A percentile compares a stretch with the other conserved stretches of the same genome.
phyloP scores from a whole-genome alignment of 2,888 invertebrate species.

The Dasysyrphus tricinctus region DNA sequence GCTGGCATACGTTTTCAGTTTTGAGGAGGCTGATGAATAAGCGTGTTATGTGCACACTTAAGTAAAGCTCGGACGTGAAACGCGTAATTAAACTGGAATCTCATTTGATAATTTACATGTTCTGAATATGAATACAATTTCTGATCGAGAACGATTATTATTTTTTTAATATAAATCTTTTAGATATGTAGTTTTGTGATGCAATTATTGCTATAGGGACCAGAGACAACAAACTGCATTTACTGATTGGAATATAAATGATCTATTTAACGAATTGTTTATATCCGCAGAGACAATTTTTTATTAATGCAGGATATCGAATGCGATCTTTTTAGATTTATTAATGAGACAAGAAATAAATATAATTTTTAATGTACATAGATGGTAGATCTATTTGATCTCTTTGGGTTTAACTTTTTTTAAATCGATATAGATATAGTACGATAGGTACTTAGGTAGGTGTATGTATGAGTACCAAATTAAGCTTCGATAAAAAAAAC shows the following conservation, averaged over 20 bases:
- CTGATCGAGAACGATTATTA: constrained; percentile 19
- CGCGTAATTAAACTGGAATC: constrained; percentile 67
- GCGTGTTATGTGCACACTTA: constrained; percentile 42
- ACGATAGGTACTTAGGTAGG: no score
- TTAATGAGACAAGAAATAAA: background rate
- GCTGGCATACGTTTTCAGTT: background rate
- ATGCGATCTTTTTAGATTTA: background rate
- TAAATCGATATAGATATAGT: no score
- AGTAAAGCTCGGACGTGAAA: constrained; percentile 53
- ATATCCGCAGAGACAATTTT: background rate
- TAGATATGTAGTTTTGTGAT: background rate
- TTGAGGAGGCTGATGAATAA: constrained; percentile 3
- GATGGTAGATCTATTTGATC: no score
- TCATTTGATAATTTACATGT: constrained; percentile 63
- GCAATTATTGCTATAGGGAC: background rate
- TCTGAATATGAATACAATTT: constrained; percentile 49
- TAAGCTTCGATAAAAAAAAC: no score
- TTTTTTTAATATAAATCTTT: background rate
- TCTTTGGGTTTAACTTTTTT: no score
- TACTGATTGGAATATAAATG: constrained; percentile 19
- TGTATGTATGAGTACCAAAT: no score
- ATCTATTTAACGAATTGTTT: constrained; percentile 2
- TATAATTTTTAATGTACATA: no score
- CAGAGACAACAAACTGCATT: constrained; percentile 1
- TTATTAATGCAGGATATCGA: constrained; percentile 8